A percentile compares a stretch with the other conserved stretches of the same genome.
These are phyloP conservation scores for Beroe forskalii DNA, from an alignment of 37 sponge, comb jelly and placozoan species.

Conservation along the genomic window DNA sequence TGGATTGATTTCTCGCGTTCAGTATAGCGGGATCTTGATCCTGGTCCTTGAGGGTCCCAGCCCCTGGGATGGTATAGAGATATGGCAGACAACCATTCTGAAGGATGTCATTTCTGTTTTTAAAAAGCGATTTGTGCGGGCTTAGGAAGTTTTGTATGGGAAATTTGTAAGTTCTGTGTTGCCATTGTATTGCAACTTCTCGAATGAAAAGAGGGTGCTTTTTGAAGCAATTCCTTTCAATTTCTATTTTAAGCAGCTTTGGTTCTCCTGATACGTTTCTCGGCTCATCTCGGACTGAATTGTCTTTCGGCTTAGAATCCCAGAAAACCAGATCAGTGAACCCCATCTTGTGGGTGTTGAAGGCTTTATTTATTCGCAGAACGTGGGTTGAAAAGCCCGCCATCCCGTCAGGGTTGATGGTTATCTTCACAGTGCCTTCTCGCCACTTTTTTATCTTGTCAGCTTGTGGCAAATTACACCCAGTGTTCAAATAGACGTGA, in stretches of 20 bases:
- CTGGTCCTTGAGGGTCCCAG: not conserved
- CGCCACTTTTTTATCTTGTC: not conserved
- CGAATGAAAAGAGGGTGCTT: slow-evolving; percentile 16
- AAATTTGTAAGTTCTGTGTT: not conserved
- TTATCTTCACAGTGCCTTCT: not conserved
- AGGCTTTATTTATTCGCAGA: not conserved
- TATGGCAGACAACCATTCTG: not conserved
- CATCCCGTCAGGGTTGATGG: not conserved
- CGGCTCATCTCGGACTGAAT: too few relatives aligned
- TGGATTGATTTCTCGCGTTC: not conserved
- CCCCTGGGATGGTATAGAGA: not conserved
- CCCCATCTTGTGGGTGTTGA: not conserved
- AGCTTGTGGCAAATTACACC: not conserved
- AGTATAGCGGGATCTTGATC: not conserved
- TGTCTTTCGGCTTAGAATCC: not conserved
- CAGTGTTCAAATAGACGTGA: not conserved
- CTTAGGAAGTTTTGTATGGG: not conserved
- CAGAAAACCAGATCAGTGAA: not conserved
- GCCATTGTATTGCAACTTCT: slow-evolving; percentile 2
- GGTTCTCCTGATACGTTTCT: too few relatives aligned
- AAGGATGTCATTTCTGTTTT: not conserved
- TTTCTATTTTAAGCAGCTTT: not conserved
- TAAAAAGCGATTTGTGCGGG: not conserved
- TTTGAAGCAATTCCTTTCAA: not conserved
- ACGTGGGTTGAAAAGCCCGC: not conserved